A percentile compares a stretch with the other conserved stretches of the same genome.
Evolutionary conservation across 2,888 invertebrate genomes (phyloP).

Genomic region (Pheosia gnoma): DNA sequence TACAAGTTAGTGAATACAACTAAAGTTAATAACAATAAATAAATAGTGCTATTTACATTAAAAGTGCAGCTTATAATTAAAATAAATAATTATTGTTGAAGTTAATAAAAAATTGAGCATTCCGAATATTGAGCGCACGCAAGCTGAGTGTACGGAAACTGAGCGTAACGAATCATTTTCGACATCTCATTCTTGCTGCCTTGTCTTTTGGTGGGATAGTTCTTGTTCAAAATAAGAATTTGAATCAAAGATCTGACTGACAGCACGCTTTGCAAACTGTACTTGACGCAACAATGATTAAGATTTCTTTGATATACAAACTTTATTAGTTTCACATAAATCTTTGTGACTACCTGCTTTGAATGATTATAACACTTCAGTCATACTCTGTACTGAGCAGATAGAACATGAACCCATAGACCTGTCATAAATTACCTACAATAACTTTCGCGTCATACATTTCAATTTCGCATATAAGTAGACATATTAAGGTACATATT

Average conservation of each 20-base stretch:
- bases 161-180: conserved; percentile 12
- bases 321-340: too few relatives aligned
- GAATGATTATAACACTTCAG: too few relatives aligned
- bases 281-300: too few relatives aligned
- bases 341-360: too few relatives aligned
- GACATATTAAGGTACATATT: conserved; percentile 19
- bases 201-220: conserved; percentile 17
- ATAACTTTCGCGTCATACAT: too few relatives aligned
- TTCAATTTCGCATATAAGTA: too few relatives aligned
- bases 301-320: too few relatives aligned
- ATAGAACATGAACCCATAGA: too few relatives aligned
- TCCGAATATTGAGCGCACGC: conserved; percentile 21
- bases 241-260: neutral
- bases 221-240: neutral
- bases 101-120: conserved; percentile 37
- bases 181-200: conserved; percentile 32
- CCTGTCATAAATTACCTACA: too few relatives aligned
- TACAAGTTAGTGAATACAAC: conserved; percentile 68
- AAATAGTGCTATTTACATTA: conserved; percentile 75
- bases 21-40: conserved; percentile 52
- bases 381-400: too few relatives aligned
- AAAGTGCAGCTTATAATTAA: conserved; percentile 35
- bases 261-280: too few relatives aligned
- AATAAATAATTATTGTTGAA: conserved; percentile 33
- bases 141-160: neutral